These are phyloP conservation scores for Drosophila takahashii DNA, from an alignment of 1,140 invertebrate genomes.

Conservation along the genomic window DNA sequence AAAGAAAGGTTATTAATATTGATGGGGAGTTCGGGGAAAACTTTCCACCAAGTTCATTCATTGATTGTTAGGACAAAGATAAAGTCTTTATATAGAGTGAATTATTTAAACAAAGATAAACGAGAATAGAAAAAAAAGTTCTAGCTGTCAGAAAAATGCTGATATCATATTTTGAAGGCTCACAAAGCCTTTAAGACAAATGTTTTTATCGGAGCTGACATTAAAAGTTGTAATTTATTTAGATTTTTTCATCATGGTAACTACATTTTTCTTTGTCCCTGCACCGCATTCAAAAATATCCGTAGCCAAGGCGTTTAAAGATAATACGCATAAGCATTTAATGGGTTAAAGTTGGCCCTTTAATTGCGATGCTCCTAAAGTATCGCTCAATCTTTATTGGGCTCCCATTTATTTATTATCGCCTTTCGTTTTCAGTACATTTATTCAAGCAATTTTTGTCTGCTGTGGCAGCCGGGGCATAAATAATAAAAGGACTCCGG, in stretches of 20 bases:
- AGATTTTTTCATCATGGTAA: too few relatives aligned
- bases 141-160: neutral
- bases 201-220: slow-evolving; percentile 13
- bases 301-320: neutral
- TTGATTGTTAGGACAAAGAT: slow-evolving; percentile 9
- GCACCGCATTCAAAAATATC: neutral
- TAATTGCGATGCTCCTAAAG: slow-evolving; percentile 15
- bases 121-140: slow-evolving; percentile 1
- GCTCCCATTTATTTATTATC: slow-evolving; percentile 53
- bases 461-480: slow-evolving; percentile 29
- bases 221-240: too few relatives aligned
- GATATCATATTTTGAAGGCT: slow-evolving; percentile 7
- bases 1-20: slow-evolving; percentile 40
- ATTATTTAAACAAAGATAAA: slow-evolving; percentile 32
- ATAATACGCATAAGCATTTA: slow-evolving; percentile 7
- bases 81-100: slow-evolving; percentile 20
- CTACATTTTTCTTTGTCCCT: neutral
- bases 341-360: slow-evolving; percentile 20
- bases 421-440: slow-evolving; percentile 41
- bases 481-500: slow-evolving; percentile 44
- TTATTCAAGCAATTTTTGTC: slow-evolving; percentile 55
- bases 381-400: slow-evolving; percentile 44
- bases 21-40: slow-evolving; percentile 2
- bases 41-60: slow-evolving; percentile 25
- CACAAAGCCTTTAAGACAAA: neutral